A percentile compares a stretch with the other conserved stretches of the same genome.
These are phyloP conservation scores for Oscheius sp. DNA, from an alignment of 2,888 invertebrate species.

Conservation along the genomic window DNA sequence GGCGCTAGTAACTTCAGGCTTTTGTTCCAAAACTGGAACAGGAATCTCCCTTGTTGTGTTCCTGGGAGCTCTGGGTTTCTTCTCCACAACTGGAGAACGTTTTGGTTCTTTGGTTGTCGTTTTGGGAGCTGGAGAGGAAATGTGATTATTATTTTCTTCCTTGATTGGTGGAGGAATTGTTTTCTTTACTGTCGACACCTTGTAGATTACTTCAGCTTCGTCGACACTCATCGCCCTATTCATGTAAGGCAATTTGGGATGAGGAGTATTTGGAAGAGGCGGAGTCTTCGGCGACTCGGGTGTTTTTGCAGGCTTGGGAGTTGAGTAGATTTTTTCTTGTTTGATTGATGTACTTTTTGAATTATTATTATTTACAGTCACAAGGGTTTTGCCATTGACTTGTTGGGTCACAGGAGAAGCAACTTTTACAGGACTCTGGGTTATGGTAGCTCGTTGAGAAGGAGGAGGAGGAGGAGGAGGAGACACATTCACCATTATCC, in stretches of 20 bases:
- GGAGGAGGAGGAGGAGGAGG: background rate
- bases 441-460: background rate
- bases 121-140: background rate
- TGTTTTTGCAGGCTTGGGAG: background rate
- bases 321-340: background rate
- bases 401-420: background rate
- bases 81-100: background rate
- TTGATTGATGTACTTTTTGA: too few relatives aligned
- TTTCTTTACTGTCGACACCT: background rate
- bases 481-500: slow-evolving; percentile 6
- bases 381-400: slow-evolving; percentile 1
- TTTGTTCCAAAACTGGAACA: background rate
- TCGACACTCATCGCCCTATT: background rate
- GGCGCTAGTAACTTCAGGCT: slow-evolving; percentile 3
- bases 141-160: slow-evolving; percentile 4
- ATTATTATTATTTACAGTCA: slow-evolving; percentile 1
- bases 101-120: background rate
- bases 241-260: slow-evolving; percentile 20
- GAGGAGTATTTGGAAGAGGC: slow-evolving; percentile 9
- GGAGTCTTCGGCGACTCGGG: slow-evolving; percentile 17
- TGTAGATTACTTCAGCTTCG: slow-evolving; percentile 4
- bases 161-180: background rate
- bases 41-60: background rate
- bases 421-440: background rate
- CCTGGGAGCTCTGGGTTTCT: background rate